Base-by-base conservation (phyloP, 53 echinoderm and acorn worm species). In the Holothuria leucospilota region DNA sequence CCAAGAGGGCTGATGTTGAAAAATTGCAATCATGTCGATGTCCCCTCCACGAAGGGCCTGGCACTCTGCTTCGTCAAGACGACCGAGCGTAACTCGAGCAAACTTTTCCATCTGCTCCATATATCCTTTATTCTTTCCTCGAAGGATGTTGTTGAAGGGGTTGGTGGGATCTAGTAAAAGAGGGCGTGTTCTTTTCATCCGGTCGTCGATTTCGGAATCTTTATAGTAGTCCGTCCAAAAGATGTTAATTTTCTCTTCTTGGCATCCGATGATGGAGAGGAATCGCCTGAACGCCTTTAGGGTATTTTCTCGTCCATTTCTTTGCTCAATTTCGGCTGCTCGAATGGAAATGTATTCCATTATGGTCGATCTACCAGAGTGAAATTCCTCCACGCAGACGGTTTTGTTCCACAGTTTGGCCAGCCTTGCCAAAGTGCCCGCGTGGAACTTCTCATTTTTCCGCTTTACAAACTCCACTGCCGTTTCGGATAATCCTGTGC, bases 371-470 rank as follows among this genome's bases (percentile, higher is more conserved):
- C 84, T 38, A 8, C 68, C 51, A 21, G 51, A 42, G 39, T 83
- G 66, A 46, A 83, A 83, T 20, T 42, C 66, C 18, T 64, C 84
- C 29, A 65, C 29, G 20, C 14, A 66, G 40, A 83, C 67, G 38
- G 84, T 83, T 66, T 66, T 83, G 84, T 68, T 83, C 84, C 84
- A 83, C 0, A 83, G 40, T 53, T 83, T 83, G 26, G 84, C 84
- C 65, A 83, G 23, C 25, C 84, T 26, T 6, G 84, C 46, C 49
- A 83, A 4, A 4, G 84, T 66, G 29, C 53, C 41, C 23, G 63
- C 63, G 40, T 66, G 68, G 21, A 20, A 80, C 26, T 20, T 38
- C 27, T 83, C 28, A 25, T 83, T 83, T 27, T 67, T 83, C 11
- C 65, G 26, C 65, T 66, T 83, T 41, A 66, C 84, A 46, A 83